phyloP scores from a whole-genome alignment of 35 echinoderm and acorn worm genomes.

The Eucidaris tribuloides region DNA sequence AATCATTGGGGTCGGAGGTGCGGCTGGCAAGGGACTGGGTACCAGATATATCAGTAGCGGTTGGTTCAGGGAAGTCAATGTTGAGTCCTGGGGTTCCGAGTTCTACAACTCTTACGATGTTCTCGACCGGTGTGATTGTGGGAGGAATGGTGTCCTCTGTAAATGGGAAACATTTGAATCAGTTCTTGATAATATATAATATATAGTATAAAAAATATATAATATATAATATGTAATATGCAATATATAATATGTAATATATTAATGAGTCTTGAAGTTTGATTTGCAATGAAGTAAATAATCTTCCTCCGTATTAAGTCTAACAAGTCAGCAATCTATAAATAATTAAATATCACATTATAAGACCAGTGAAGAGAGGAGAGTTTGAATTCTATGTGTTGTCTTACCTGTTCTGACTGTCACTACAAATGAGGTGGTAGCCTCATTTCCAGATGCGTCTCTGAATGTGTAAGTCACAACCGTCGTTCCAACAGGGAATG shows the following conservation, averaged over 20 bases:
- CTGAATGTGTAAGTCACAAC: conserved; percentile 36
- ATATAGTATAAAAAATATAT: neutral
- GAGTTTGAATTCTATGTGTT: neutral
- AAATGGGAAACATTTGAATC: neutral
- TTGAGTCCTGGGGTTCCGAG: neutral
- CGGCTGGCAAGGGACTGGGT: neutral
- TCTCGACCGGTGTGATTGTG: neutral
- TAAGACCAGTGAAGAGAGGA: too few species aligned
- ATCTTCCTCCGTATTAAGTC: neutral
- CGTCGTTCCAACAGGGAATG: conserved; percentile 32
- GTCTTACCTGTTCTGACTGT: neutral
- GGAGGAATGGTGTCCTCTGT: conserved; percentile 3
- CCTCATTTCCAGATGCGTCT: conserved; percentile 30
- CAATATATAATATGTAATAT: neutral
- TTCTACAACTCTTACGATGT: neutral
- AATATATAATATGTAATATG: neutral
- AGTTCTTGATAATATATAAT: neutral
- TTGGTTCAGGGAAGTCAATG: conserved; percentile 36
- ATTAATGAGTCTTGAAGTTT: neutral
- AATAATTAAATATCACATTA: too few species aligned
- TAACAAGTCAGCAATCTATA: too few species aligned
- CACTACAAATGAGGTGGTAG: neutral
- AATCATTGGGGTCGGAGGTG: conserved; percentile 40
- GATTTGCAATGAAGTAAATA: neutral
- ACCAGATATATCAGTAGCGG: conserved; percentile 74